Evolutionary conservation across 2,113 vertebrate genomes (phyloP).

Genomic region (Paramisgurnus dabryanus): DNA sequence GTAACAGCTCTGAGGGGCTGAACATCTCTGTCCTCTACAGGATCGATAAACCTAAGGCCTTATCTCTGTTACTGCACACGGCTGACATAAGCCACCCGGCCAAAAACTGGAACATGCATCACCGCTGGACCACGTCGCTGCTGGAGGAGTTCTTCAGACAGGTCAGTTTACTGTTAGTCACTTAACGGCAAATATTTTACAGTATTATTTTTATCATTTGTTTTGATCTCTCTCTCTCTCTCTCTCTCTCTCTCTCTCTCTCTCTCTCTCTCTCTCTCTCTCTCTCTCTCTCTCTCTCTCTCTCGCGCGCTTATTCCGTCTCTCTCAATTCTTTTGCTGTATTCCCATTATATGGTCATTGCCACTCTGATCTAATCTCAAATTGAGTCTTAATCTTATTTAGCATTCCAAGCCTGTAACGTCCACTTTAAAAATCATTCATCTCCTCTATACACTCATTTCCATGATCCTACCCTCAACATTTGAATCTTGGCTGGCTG

Average conservation of each 20-base stretch:
- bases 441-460: constrained; percentile 28
- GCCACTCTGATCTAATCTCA: constrained; percentile 30
- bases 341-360: constrained; percentile 29
- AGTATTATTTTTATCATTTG: too few relatives aligned
- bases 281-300: too few relatives aligned
- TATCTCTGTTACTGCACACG: constrained; percentile 92
- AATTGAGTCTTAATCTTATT: constrained; percentile 30
- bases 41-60: constrained; percentile 92
- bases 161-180: constrained; percentile 68
- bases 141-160: constrained; percentile 97
- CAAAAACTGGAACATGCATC: constrained; percentile 89
- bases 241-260: too few relatives aligned
- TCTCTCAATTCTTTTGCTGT: background rate
- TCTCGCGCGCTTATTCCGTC: background rate
- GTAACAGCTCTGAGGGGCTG: constrained; percentile 17
- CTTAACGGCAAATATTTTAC: background rate
- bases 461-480: constrained; percentile 6
- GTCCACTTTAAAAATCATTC: constrained; percentile 29
- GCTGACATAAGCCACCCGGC: constrained; percentile 97
- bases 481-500: background rate
- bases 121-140: constrained; percentile 90
- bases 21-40: constrained; percentile 66
- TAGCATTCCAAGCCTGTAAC: constrained; percentile 39
- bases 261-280: too few relatives aligned
- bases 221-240: too few relatives aligned